These are phyloP conservation scores for Hydropsyche tenuis DNA, from an alignment of 1,140 invertebrate genomes.

Conservation along the genomic window DNA sequence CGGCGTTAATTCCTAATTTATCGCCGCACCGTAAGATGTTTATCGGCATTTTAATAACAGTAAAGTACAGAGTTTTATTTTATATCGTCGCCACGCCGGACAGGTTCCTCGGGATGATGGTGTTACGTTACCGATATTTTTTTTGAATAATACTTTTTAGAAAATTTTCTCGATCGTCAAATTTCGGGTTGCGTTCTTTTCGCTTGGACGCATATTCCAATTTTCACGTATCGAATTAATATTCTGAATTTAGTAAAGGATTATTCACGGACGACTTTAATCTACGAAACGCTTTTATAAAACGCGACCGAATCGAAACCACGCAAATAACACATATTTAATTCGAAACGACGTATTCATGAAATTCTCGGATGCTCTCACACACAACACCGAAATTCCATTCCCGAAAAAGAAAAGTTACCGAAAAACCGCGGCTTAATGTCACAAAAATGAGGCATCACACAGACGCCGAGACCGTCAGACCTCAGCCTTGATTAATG, in stretches of 20 bases:
- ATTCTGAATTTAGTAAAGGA: too few relatives aligned
- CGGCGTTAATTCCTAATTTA: slow-evolving; percentile 8
- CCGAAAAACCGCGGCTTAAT: slow-evolving; percentile 27
- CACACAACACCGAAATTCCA: slow-evolving; percentile 21
- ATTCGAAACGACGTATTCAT: not conserved
- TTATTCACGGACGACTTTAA: too few relatives aligned
- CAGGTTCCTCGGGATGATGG: slow-evolving; percentile 12
- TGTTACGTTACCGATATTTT: slow-evolving; percentile 25
- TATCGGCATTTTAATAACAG: slow-evolving; percentile 32
- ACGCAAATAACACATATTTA: too few relatives aligned
- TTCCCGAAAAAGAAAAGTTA: not conserved
- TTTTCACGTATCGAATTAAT: too few relatives aligned
- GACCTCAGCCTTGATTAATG: slow-evolving; percentile 34
- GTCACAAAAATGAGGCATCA: slow-evolving; percentile 37
- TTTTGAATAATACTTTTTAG: not conserved
- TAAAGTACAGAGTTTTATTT: slow-evolving; percentile 27
- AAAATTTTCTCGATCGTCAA: too few relatives aligned
- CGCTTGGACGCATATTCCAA: too few relatives aligned
- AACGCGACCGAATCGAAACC: too few relatives aligned
- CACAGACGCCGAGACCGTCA: slow-evolving; percentile 11
- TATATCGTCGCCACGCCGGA: not conserved
- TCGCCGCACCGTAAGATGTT: slow-evolving; percentile 12
- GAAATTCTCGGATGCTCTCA: slow-evolving; percentile 12
- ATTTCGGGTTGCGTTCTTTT: too few relatives aligned
- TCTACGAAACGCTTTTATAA: too few relatives aligned